Evolutionary conservation across 2,797 vertebrate genomes (phyloP).

Genomic region (Tachyglossus aculeatus): DNA sequence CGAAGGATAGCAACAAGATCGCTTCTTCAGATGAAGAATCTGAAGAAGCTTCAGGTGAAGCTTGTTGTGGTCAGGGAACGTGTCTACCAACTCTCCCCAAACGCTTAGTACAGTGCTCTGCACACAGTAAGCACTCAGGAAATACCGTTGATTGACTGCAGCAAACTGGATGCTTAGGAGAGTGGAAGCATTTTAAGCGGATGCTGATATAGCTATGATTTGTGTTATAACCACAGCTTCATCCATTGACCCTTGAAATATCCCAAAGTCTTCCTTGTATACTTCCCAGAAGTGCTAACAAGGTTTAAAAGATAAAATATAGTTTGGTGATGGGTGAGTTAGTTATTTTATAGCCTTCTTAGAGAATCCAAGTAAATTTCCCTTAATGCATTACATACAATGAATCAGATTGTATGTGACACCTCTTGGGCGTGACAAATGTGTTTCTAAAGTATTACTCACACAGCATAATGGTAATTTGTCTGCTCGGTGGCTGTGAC

Average conservation of each 20-base stretch:
- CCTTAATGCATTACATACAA: slow-evolving; percentile 49
- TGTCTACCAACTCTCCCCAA: too few species aligned
- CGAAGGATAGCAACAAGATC: too few species aligned
- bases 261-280: not conserved
- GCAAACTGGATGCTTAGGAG: too few species aligned
- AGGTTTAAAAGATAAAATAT: slow-evolving; percentile 41
- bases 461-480: slow-evolving; percentile 58
- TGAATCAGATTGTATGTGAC: slow-evolving; percentile 63
- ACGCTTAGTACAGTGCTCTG: too few species aligned
- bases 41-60: too few species aligned
- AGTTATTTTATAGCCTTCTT: slow-evolving; percentile 13
- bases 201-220: not conserved
- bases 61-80: too few species aligned
- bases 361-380: slow-evolving; percentile 49
- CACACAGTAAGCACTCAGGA: too few species aligned
- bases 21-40: too few species aligned
- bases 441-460: slow-evolving; percentile 63
- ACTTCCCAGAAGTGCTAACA: not conserved
- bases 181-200: too few species aligned
- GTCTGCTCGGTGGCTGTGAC: slow-evolving; percentile 56
- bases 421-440: slow-evolving; percentile 64
- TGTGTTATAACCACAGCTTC: not conserved
- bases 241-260: not conserved
- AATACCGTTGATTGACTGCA: too few species aligned
- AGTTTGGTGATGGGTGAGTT: slow-evolving; percentile 22